A percentile compares a stretch with the other conserved stretches of the same genome.
phyloP scores from a whole-genome alignment of 2,888 invertebrate species.

The Lampropteryx suffumata region DNA sequence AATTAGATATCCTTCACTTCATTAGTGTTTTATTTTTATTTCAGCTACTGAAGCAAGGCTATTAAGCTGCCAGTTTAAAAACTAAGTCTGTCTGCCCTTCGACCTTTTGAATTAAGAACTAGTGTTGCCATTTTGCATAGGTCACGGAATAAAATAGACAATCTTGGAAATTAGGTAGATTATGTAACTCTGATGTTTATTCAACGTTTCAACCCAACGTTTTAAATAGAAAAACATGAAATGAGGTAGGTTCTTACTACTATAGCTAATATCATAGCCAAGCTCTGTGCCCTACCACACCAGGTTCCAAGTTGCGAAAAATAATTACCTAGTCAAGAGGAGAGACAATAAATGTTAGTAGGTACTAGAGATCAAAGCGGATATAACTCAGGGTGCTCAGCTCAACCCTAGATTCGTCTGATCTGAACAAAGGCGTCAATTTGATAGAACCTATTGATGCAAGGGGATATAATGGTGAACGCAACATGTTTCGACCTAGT shows the following conservation, averaged over 20 bases:
- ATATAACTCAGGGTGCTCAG: slow-evolving; percentile 43
- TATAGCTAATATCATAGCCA: not conserved
- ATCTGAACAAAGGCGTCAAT: slow-evolving; percentile 56
- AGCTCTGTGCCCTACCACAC: not conserved
- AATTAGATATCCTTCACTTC: slow-evolving; percentile 42
- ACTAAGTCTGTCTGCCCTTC: slow-evolving; percentile 14
- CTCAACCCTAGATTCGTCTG: slow-evolving; percentile 38
- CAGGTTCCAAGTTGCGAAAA: slow-evolving; percentile 1
- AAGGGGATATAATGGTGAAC: slow-evolving; percentile 11
- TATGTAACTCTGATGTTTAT: no score
- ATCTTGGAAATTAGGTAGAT: not conserved
- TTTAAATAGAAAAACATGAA: no score
- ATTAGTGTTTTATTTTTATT: slow-evolving; percentile 37
- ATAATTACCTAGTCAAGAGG: no score
- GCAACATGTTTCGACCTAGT: slow-evolving; percentile 24
- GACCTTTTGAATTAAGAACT: slow-evolving; percentile 15
- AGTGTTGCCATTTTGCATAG: not conserved
- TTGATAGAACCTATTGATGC: slow-evolving; percentile 37
- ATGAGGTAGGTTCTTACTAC: no score
- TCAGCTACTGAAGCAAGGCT: slow-evolving; percentile 20
- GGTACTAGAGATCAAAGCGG: slow-evolving; percentile 45
- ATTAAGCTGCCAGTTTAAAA: slow-evolving; percentile 13
- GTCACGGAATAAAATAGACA: no score
- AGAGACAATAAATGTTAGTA: no score
- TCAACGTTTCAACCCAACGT: no score